phyloP scores from a whole-genome alignment of 2,888 invertebrate species.

The Pollenia amentaria region DNA sequence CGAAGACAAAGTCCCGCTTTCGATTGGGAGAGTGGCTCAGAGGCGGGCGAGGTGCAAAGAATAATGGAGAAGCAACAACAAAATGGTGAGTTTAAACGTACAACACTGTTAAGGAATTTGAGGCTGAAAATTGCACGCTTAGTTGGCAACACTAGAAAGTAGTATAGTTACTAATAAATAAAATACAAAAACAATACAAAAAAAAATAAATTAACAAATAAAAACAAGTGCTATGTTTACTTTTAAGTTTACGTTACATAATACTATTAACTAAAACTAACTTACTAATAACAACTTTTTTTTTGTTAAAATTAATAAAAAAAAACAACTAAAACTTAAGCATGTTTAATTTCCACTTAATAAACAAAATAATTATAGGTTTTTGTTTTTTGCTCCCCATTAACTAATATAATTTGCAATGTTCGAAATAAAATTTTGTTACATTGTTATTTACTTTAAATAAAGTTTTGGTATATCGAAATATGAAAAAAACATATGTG shows the following conservation, averaged over 20 bases:
- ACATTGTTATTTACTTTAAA: conserved; percentile 64
- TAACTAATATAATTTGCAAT: conserved; percentile 51
- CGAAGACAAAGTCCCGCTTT: conserved; percentile 79
- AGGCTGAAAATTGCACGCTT: conserved; percentile 73
- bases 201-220: conserved; percentile 29
- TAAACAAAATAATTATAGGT: conserved; percentile 40
- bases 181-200: conserved; percentile 22
- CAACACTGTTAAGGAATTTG: conserved; percentile 73
- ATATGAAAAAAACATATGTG: conserved; percentile 14
- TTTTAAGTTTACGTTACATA: conserved; percentile 30
- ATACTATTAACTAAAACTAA: conserved; percentile 44
- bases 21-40: conserved; percentile 90
- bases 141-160: conserved; percentile 71
- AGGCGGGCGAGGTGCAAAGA: conserved; percentile 89
- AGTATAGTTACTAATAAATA: conserved; percentile 56
- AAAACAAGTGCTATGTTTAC: conserved; percentile 63
- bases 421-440: conserved; percentile 63
- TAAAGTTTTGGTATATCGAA: conserved; percentile 66
- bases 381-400: conserved; percentile 30
- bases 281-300: conserved; percentile 42
- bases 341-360: conserved; percentile 56
- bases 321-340: conserved; percentile 53
- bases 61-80: conserved; percentile 84
- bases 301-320: conserved; percentile 18
- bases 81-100: conserved; percentile 76